These are phyloP conservation scores for Pelagia noctiluca DNA, from an alignment of 30 jellyfish, hydroid and myxozoan species.

Conservation along the genomic window DNA sequence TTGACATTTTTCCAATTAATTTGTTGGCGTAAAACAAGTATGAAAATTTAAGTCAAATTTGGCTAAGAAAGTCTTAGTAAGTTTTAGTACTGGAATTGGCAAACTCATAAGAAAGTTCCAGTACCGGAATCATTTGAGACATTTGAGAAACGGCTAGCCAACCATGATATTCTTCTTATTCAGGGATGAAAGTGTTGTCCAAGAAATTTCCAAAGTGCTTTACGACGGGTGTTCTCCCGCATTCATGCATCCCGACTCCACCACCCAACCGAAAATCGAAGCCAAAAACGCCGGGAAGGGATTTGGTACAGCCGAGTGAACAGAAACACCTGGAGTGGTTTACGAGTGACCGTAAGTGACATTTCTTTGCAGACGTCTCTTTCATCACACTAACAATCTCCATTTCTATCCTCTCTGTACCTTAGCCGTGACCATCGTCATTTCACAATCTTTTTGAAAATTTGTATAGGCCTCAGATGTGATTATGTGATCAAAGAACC, in stretches of 20 bases:
- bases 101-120: background rate
- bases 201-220: conserved; percentile 97
- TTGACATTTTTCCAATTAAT: too few species aligned
- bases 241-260: conserved; percentile 94
- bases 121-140: background rate
- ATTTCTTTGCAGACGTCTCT: conserved; percentile 15
- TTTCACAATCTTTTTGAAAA: too few species aligned
- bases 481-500: too few species aligned
- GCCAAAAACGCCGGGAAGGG: conserved; percentile 53
- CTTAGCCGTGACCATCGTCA: background rate
- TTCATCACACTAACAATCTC: background rate
- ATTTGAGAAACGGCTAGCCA: background rate
- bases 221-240: conserved; percentile 92
- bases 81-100: background rate
- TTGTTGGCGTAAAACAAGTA: too few species aligned
- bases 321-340: conserved; percentile 82
- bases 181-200: conserved; percentile 96
- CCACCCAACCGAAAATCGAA: conserved; percentile 86
- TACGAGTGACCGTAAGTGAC: conserved; percentile 93
- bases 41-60: too few species aligned
- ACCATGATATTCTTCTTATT: conserved; percentile 2
- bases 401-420: background rate
- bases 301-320: conserved; percentile 23
- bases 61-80: background rate
- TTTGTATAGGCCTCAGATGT: background rate